phyloP scores from a whole-genome alignment of 2,797 vertebrate species.

The Arctocebus calabarensis region DNA sequence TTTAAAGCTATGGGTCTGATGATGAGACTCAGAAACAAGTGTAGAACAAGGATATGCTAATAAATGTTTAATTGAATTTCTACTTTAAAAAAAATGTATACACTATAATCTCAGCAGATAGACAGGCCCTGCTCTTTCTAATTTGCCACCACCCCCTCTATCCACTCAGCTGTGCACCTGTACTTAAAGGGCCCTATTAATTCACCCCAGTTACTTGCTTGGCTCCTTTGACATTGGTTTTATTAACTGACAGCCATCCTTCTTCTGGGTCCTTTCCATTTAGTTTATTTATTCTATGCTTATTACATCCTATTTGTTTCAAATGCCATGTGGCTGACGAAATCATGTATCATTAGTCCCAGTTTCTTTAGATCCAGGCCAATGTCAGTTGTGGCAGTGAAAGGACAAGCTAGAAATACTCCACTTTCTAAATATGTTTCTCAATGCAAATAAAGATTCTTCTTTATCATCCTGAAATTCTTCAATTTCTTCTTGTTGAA shows the following conservation, averaged over 20 bases:
- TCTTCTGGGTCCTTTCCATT: background rate
- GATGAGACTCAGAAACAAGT: background rate
- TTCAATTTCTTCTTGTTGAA: conserved; percentile 19
- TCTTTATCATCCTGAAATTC: background rate
- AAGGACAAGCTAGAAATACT: background rate
- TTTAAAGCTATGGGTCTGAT: conserved; percentile 2
- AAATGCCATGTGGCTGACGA: background rate
- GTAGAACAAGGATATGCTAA: background rate
- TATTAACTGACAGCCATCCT: background rate
- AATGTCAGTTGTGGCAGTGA: background rate
- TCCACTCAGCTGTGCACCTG: background rate
- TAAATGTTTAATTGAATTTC: background rate
- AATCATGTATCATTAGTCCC: background rate
- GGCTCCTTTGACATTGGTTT: background rate
- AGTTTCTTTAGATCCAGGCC: background rate
- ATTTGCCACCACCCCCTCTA: background rate
- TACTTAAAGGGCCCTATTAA: background rate
- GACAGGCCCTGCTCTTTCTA: background rate
- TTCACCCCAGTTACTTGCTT: background rate
- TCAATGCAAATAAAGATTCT: background rate
- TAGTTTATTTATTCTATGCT: background rate
- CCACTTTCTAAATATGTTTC: background rate
- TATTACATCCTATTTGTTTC: conserved; percentile 41
- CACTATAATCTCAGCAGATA: background rate
- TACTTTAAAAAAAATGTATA: background rate